A percentile compares a stretch with the other conserved stretches of the same genome.
Conservation (phyloP, 1,140 invertebrate genomes). For the Grapholita molesta region DNA sequence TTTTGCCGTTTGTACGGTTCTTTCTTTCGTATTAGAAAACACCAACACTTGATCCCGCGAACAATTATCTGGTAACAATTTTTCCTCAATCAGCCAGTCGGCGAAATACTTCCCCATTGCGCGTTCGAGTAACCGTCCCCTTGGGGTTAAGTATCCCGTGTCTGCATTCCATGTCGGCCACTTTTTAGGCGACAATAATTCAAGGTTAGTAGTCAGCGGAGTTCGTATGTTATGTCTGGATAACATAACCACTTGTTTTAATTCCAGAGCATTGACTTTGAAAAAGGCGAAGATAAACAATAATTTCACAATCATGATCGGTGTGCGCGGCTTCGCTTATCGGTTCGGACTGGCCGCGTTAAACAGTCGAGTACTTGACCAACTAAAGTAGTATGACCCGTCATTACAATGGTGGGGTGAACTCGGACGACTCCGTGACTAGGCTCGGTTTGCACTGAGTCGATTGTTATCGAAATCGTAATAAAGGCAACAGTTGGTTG, state of each 20-base stretch:
- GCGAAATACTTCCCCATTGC: conserved; percentile 57
- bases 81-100: conserved; percentile 41
- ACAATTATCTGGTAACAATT: conserved; percentile 36
- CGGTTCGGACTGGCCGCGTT: neutral
- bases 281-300: neutral
- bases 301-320: neutral
- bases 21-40: conserved; percentile 53
- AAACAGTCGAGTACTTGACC: neutral
- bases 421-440: too few species aligned
- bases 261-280: conserved; percentile 19
- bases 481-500: too few species aligned
- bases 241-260: conserved; percentile 58
- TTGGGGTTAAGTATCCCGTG: conserved; percentile 55
- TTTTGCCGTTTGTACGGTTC: conserved; percentile 50
- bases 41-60: conserved; percentile 48
- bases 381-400: neutral
- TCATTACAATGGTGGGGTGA: neutral
- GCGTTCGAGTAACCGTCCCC: conserved; percentile 55
- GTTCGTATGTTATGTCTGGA: conserved; percentile 61
- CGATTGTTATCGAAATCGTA: too few species aligned
- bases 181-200: conserved; percentile 40
- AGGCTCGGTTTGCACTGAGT: too few species aligned
- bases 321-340: neutral
- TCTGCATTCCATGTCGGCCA: conserved; percentile 60
- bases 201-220: conserved; percentile 50